Conservation (phyloP, 2,888 invertebrate genomes). For the Tethea ocularis region DNA sequence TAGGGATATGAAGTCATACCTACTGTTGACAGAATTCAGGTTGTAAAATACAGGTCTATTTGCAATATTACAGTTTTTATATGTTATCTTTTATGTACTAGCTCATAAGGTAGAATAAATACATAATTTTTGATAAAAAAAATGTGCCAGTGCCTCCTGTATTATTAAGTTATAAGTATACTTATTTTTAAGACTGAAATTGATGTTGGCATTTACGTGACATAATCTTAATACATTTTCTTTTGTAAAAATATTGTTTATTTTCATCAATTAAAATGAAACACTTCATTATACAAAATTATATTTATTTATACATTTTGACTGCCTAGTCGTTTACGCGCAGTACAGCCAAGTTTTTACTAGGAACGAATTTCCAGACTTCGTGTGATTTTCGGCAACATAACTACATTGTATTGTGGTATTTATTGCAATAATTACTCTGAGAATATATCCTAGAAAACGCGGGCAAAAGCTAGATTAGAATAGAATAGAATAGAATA, state of each 20-base stretch:
- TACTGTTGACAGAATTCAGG: slow-evolving; percentile 30
- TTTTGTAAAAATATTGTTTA: slow-evolving; percentile 41
- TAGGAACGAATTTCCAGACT: too few relatives aligned
- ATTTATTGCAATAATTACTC: too few relatives aligned
- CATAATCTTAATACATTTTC: slow-evolving; percentile 71
- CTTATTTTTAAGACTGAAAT: slow-evolving; percentile 80
- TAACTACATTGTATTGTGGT: too few relatives aligned
- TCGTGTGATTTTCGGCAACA: too few relatives aligned
- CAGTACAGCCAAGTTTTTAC: too few relatives aligned
- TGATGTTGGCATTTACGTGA: slow-evolving; percentile 73
- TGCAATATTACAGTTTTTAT: slow-evolving; percentile 37
- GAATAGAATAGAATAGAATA: too few relatives aligned
- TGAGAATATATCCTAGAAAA: too few relatives aligned
- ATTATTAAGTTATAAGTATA: slow-evolving; percentile 64
- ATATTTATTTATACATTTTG: slow-evolving; percentile 2
- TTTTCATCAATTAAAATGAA: slow-evolving; percentile 8
- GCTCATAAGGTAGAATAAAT: slow-evolving; percentile 39
- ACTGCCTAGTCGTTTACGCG: background rate
- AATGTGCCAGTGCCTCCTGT: slow-evolving; percentile 79
- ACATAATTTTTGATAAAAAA: slow-evolving; percentile 37
- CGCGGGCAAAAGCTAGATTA: too few relatives aligned
- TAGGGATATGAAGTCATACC: background rate
- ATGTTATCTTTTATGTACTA: slow-evolving; percentile 41
- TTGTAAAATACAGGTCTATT: slow-evolving; percentile 50
- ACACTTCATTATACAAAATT: background rate